These are phyloP conservation scores for Hippocampus mohnikei DNA, from an alignment of 2,113 vertebrate genomes.

Conservation along the genomic window DNA sequence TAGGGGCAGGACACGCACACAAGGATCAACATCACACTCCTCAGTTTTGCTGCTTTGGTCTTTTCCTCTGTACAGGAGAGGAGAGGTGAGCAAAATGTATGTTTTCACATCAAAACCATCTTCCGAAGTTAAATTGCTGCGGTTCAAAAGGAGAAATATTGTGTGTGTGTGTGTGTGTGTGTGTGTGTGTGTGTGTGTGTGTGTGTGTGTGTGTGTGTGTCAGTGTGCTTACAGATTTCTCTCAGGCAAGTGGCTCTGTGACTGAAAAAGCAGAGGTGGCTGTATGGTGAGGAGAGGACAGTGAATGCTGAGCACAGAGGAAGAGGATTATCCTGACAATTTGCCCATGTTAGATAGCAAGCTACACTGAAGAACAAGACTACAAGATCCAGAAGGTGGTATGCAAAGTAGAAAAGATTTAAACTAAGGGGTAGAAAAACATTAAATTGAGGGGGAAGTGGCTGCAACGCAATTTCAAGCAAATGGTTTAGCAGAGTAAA, in stretches of 20 bases:
- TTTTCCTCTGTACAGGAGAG: background rate
- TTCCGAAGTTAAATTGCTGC: background rate
- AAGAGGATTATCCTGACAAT: constrained; percentile 33
- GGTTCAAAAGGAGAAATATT: background rate
- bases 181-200: too few relatives aligned
- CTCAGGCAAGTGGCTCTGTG: background rate
- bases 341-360: constrained; percentile 10
- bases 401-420: background rate
- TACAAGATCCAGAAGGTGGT: constrained; percentile 1
- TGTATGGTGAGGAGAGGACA: constrained; percentile 7
- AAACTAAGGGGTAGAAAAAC: background rate
- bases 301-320: constrained; percentile 16
- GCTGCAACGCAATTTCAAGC: constrained; percentile 31
- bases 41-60: background rate
- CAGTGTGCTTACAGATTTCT: background rate
- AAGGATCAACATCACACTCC: background rate
- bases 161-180: background rate
- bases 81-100: background rate
- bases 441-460: constrained; percentile 2
- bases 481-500: constrained; percentile 24
- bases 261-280: background rate
- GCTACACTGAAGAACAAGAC: constrained; percentile 6
- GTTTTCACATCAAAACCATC: background rate
- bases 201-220: background rate
- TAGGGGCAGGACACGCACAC: too few relatives aligned